Base-by-base conservation (phyloP, 2,113 vertebrate genomes). In the Leucosticte australis region DNA sequence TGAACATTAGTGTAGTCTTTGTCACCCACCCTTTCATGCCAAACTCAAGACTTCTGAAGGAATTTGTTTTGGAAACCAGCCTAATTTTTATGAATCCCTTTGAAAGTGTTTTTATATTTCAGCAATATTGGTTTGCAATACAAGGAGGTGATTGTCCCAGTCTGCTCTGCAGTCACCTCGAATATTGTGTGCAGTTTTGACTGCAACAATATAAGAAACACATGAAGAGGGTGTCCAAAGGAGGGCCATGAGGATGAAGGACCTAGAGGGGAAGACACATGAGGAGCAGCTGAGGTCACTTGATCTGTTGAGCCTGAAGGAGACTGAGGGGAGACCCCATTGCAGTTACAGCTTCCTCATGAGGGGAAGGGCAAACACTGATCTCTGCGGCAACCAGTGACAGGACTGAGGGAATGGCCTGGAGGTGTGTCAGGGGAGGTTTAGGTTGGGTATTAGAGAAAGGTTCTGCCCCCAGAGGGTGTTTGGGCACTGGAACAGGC, bases 201-300 rank as follows among this genome's bases (percentile, higher is more conserved):
- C 12, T 42, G 37, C 30, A 24, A 14, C n/a, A 62, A 30, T n/a
- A 5, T n/a, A 30, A 70, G 28, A 69, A 56, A 65, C 19, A 28
- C 15, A 11, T 20, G 20, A 50, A 73, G 16, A 50, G 10, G 23
- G 33, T 24, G 19, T 30, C 52, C 44, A 52, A 39, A 67, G 19
- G 33, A 67, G 19, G 22, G 15, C 42, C 23, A 33, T 5, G 8
- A 33, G 19, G 50, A 30, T 57, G 44, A 57, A 65, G 27, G 18
- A 44, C 37, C 27, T 59, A 0, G 27, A 67, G 37, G 13, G 2
- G 28, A 59, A 74, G 67, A 42, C 0, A 0, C 4, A 15, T 6
- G 35, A 73, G 18, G 27, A 80, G 28, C 0, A 0, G 22, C 52
- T 50, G 37, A 74, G 27, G 27, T 4, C 27, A 10, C 12, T 44